phyloP scores from a whole-genome alignment of 2,797 vertebrate species.

The Apogon talboti region DNA sequence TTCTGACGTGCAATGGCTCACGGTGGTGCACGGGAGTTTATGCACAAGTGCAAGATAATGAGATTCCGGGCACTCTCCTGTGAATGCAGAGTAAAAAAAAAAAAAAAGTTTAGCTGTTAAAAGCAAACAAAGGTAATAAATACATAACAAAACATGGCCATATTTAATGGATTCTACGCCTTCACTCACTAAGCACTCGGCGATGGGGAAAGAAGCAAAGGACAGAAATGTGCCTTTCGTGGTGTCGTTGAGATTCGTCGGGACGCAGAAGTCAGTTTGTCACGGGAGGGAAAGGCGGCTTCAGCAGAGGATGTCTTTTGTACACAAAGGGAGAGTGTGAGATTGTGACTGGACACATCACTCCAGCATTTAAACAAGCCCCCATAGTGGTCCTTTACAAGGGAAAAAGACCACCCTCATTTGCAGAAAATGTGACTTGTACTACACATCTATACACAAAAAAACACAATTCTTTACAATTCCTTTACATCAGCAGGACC shows the following conservation, averaged over 20 bases:
- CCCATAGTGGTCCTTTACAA: constrained; percentile 50
- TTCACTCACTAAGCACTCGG: constrained; percentile 35
- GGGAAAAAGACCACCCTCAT: constrained; percentile 31
- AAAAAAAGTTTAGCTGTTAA: constrained; percentile 46
- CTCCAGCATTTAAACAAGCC: constrained; percentile 23
- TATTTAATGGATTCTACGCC: constrained; percentile 48
- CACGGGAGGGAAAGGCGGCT: constrained; percentile 58
- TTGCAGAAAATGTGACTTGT: constrained; percentile 44
- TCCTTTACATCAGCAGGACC: constrained; percentile 84
- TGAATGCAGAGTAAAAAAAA: constrained; percentile 47
- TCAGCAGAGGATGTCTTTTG: constrained; percentile 44
- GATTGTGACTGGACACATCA: constrained; percentile 33
- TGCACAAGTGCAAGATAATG: constrained; percentile 54
- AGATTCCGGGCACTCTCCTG: constrained; percentile 62
- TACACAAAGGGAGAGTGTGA: constrained; percentile 18
- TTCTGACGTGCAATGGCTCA: constrained; percentile 59
- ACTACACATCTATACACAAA: constrained; percentile 66
- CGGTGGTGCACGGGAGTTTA: constrained; percentile 38
- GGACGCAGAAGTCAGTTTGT: constrained; percentile 39
- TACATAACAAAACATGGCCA: constrained; percentile 56
- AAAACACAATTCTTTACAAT: constrained; percentile 62
- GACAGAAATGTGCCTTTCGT: constrained; percentile 10
- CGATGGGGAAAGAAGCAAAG: background rate
- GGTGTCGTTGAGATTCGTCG: constrained; percentile 42
- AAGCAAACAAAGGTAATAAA: constrained; percentile 70